These are phyloP conservation scores for Nymphalis io DNA, from an alignment of 1,140 invertebrate species.

Conservation along the genomic window DNA sequence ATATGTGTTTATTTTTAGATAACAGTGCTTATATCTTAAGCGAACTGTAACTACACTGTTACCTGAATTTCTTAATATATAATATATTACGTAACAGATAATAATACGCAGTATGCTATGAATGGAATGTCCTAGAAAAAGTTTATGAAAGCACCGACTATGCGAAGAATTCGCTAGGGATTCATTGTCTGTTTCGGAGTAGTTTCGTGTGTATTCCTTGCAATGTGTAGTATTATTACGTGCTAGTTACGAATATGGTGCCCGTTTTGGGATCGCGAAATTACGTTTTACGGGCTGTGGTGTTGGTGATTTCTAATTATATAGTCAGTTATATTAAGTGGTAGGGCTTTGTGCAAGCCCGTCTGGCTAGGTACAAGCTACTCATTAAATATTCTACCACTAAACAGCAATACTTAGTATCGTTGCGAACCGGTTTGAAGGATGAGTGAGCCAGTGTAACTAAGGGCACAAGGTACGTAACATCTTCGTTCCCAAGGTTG, in stretches of 20 bases:
- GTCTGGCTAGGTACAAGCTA: no score
- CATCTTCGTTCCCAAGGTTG: no score
- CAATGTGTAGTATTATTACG: slow-evolving; percentile 7
- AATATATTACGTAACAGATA: not conserved
- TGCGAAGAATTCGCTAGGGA: slow-evolving; percentile 15
- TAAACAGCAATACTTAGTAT: no score
- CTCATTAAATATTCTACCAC: no score
- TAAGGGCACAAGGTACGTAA: no score
- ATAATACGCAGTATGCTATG: slow-evolving; percentile 4
- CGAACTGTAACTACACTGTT: not conserved
- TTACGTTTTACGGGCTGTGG: not conserved
- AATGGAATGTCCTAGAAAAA: slow-evolving; percentile 21
- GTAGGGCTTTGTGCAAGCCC: no score
- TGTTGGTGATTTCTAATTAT: not conserved
- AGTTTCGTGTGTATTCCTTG: slow-evolving; percentile 12
- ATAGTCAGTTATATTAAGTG: no score
- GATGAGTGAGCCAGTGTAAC: no score
- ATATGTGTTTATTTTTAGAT: no score
- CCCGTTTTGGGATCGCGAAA: not conserved
- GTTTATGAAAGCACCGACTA: slow-evolving; percentile 11
- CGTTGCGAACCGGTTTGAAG: no score
- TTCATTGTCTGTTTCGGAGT: slow-evolving; percentile 11
- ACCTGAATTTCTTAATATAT: not conserved
- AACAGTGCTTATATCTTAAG: no score
- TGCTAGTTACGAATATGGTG: not conserved